Conservation (phyloP, 2,888 invertebrate species). For the Eubasilissa splendida region DNA sequence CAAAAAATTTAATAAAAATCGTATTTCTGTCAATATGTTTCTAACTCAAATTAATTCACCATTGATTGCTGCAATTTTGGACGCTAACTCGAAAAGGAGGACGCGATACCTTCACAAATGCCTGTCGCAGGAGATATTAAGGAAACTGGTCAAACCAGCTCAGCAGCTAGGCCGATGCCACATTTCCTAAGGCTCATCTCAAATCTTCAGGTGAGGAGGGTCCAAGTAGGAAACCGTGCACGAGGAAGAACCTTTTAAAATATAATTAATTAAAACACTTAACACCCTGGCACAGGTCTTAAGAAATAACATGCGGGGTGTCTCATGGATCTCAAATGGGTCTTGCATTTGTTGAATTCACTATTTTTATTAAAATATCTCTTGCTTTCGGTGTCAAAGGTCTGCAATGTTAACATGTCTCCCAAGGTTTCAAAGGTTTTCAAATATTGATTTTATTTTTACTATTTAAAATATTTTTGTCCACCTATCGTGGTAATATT, state of each 20-base stretch:
- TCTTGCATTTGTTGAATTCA: constrained; percentile 25
- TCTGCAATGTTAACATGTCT: too few species aligned
- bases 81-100: constrained; percentile 61
- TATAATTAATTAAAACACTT: not conserved
- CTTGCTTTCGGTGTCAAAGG: too few species aligned
- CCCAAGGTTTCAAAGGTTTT: too few species aligned
- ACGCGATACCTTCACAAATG: constrained; percentile 63
- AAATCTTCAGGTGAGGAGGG: constrained; percentile 80
- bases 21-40: not conserved
- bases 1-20: too few species aligned
- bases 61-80: constrained; percentile 24
- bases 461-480: too few species aligned
- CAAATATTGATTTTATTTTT: too few species aligned
- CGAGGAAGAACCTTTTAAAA: not conserved
- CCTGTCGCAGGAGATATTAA: constrained; percentile 64
- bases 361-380: too few species aligned
- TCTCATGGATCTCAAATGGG: constrained; percentile 24
- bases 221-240: constrained; percentile 26
- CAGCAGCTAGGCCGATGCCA: constrained; percentile 75
- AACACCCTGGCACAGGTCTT: not conserved
- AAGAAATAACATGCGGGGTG: not conserved
- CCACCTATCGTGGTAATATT: too few species aligned
- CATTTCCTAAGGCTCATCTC: constrained; percentile 80
- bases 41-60: not conserved
- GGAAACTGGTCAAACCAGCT: constrained; percentile 68